phyloP scores from a whole-genome alignment of 2,113 vertebrate genomes.

The Spea bombifrons region DNA sequence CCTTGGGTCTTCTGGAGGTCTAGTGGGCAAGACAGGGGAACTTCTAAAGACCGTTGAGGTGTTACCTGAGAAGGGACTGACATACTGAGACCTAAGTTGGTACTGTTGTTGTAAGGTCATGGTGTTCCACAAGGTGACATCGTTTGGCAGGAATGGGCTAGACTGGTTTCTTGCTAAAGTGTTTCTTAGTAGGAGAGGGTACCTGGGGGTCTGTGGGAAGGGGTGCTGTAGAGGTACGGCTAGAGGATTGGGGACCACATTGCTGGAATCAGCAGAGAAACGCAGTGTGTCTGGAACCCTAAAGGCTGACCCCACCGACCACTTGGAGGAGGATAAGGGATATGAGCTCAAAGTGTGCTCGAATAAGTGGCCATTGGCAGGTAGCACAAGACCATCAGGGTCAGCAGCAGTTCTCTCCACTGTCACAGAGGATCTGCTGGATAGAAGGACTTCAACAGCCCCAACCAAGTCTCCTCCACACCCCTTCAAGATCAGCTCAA shows the following conservation, averaged over 20 bases:
- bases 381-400: slow-evolving; percentile 75
- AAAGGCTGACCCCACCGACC: slow-evolving; percentile 96
- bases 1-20: slow-evolving; percentile 78
- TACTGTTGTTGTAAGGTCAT: slow-evolving; percentile 97
- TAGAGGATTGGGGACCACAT: slow-evolving; percentile 74
- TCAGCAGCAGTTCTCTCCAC: slow-evolving; percentile 69
- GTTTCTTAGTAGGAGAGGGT: slow-evolving; percentile 90
- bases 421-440: slow-evolving; percentile 73
- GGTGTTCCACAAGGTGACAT: slow-evolving; percentile 95
- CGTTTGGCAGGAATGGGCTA: slow-evolving; percentile 85
- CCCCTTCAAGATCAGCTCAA: slow-evolving; percentile 92
- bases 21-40: slow-evolving; percentile 76
- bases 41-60: slow-evolving; percentile 76
- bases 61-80: slow-evolving; percentile 82
- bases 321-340: slow-evolving; percentile 86
- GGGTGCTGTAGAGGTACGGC: slow-evolving; percentile 83
- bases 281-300: slow-evolving; percentile 88
- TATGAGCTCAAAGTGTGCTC: slow-evolving; percentile 87
- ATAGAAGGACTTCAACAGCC: slow-evolving; percentile 92
- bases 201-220: slow-evolving; percentile 89
- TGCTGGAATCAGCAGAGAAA: slow-evolving; percentile 79
- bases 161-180: slow-evolving; percentile 83
- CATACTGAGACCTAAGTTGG: slow-evolving; percentile 91
- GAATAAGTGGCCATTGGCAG: slow-evolving; percentile 82
- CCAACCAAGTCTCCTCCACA: slow-evolving; percentile 93